Percentiles rank a stretch among this genome's conserved stretches.
These are phyloP conservation scores for Macrochelys suwanniensis DNA, from an alignment of 2,797 vertebrate species.

Conservation along the genomic window DNA sequence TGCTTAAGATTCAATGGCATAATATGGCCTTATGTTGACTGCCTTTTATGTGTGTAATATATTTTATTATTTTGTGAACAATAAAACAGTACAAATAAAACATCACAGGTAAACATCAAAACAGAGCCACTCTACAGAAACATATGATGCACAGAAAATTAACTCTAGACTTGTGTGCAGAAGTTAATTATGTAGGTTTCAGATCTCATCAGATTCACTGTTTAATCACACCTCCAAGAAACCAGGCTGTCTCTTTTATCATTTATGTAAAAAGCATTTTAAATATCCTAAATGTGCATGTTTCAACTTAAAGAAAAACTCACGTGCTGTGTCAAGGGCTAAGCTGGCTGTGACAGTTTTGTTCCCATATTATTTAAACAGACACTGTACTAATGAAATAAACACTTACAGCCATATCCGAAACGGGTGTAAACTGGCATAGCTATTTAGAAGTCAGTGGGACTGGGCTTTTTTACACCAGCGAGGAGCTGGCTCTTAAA, in stretches of 20 bases:
- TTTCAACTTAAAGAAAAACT: slow-evolving; percentile 10
- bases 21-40: neutral
- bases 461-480: slow-evolving; percentile 32
- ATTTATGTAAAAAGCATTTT: slow-evolving; percentile 42
- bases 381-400: neutral
- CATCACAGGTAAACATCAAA: slow-evolving; percentile 1
- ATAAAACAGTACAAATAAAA: slow-evolving; percentile 8
- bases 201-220: slow-evolving; percentile 43
- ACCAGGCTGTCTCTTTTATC: neutral
- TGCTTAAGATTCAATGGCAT: neutral
- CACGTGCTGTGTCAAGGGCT: neutral
- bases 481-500: slow-evolving; percentile 25
- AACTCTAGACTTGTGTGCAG: slow-evolving; percentile 36
- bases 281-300: neutral
- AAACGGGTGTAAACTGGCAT: neutral
- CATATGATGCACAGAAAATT: slow-evolving; percentile 36
- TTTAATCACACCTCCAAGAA: slow-evolving; percentile 46
- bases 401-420: neutral
- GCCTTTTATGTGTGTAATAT: neutral
- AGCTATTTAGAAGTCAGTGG: slow-evolving; percentile 20
- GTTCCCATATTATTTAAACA: neutral
- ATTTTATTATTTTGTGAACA: neutral
- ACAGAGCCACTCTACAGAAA: slow-evolving; percentile 11
- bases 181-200: slow-evolving; percentile 38
- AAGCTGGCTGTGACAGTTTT: neutral